These are phyloP conservation scores for Centropristis striata DNA, from an alignment of 2,113 vertebrate species.

Conservation along the genomic window DNA sequence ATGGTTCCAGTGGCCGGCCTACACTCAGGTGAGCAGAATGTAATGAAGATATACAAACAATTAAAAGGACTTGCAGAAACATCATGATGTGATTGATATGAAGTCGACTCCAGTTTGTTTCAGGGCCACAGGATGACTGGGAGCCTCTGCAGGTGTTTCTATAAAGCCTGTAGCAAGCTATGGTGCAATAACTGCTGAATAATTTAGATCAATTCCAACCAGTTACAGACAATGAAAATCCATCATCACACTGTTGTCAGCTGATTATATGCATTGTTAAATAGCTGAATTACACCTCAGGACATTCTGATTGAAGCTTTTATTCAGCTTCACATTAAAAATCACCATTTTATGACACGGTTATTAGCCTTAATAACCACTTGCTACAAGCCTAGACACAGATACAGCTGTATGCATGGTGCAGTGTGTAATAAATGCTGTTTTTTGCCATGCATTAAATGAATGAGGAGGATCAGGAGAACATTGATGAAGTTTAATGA, in stretches of 20 bases:
- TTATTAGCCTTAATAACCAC: not conserved
- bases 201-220: not conserved
- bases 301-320: not conserved
- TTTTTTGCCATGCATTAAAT: conserved; percentile 66
- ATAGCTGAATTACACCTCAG: not conserved
- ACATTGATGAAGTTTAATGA: conserved; percentile 50
- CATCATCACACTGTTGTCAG: not conserved
- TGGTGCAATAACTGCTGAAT: conserved; percentile 5
- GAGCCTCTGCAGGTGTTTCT: not conserved
- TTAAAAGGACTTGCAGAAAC: not conserved
- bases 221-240: not conserved
- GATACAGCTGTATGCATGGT: conserved; percentile 2
- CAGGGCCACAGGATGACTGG: too few relatives aligned
- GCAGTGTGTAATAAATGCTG: conserved; percentile 11
- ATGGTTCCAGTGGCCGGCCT: too few relatives aligned
- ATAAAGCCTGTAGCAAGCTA: conserved; percentile 18
- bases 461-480: conserved; percentile 53
- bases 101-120: not conserved
- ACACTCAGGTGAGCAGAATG: conserved; percentile 1
- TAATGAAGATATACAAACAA: conserved; percentile 41
- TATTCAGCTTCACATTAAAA: not conserved
- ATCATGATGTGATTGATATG: conserved; percentile 6
- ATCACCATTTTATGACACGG: not conserved
- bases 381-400: conserved; percentile 1
- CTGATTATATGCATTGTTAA: not conserved